Conservation (phyloP, 2,888 invertebrate genomes). For the Acanthosepion esculentum region DNA sequence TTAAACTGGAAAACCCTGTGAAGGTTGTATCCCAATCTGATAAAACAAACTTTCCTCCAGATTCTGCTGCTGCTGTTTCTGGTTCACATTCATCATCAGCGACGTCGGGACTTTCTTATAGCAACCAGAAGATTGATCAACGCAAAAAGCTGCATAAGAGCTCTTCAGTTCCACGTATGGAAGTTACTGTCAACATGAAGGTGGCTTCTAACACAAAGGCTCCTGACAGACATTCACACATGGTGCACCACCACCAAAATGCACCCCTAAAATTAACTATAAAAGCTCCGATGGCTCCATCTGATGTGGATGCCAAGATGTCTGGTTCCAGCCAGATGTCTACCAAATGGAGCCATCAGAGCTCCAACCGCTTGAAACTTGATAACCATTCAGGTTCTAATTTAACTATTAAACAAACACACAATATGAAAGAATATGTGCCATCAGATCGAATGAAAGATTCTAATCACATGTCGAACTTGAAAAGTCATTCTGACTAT, state of each 20-base stretch:
- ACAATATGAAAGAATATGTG: slow-evolving; percentile 36
- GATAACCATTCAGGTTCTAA: slow-evolving; percentile 42
- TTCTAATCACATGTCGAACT: not conserved
- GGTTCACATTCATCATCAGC: not conserved
- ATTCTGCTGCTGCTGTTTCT: not conserved
- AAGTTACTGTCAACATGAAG: not conserved
- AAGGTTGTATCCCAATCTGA: not conserved
- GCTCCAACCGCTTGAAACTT: slow-evolving; percentile 36
- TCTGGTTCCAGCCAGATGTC: slow-evolving; percentile 47
- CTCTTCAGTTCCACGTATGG: slow-evolving; percentile 43
- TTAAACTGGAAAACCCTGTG: slow-evolving; percentile 34
- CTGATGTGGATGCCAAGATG: slow-evolving; percentile 41
- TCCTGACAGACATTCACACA: slow-evolving; percentile 35
- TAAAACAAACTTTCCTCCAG: slow-evolving; percentile 34
- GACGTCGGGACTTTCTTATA: not conserved
- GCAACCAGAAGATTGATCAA: slow-evolving; percentile 41
- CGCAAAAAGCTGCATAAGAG: slow-evolving; percentile 50
- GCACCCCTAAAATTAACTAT: slow-evolving; percentile 64
- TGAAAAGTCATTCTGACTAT: slow-evolving; percentile 37
- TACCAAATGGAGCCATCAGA: slow-evolving; percentile 50
- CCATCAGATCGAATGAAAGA: slow-evolving; percentile 35
- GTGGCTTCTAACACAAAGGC: not conserved
- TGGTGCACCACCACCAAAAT: slow-evolving; percentile 47
- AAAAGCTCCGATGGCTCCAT: slow-evolving; percentile 51
- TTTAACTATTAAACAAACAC: slow-evolving; percentile 12